A percentile compares a stretch with the other conserved stretches of the same genome.
These are phyloP conservation scores for Coregonus suidteri DNA, from an alignment of 2,797 vertebrate genomes.

Conservation along the genomic window DNA sequence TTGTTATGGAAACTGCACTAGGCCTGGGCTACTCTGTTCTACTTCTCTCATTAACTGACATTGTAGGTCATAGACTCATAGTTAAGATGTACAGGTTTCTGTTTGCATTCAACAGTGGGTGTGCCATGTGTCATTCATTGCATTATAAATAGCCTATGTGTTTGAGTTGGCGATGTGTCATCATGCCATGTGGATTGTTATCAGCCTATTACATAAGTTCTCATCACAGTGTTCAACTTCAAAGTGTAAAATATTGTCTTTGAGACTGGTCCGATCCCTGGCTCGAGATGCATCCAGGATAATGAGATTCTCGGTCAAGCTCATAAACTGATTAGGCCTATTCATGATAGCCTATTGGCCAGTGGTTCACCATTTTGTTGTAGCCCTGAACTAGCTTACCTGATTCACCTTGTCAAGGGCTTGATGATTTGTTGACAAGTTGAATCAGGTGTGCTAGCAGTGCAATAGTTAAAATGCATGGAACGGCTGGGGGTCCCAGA, in stretches of 20 bases:
- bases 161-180: neutral
- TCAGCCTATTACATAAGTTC: no score
- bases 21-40: neutral
- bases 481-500: no score
- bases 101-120: neutral
- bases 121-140: no score
- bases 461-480: neutral
- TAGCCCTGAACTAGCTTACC: no score
- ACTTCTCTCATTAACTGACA: neutral
- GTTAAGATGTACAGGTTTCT: neutral
- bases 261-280: neutral
- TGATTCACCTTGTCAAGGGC: no score
- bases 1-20: neutral
- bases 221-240: neutral
- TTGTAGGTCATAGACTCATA: neutral
- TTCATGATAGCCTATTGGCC: neutral
- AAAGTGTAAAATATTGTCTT: neutral
- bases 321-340: neutral
- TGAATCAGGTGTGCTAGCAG: no score
- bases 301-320: neutral
- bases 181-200: neutral
- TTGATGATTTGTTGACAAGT: no score
- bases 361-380: no score
- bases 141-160: neutral
- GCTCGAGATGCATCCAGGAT: neutral